phyloP scores from a whole-genome alignment of 1,140 invertebrate genomes.

The Ctenoplectra terminalis region DNA sequence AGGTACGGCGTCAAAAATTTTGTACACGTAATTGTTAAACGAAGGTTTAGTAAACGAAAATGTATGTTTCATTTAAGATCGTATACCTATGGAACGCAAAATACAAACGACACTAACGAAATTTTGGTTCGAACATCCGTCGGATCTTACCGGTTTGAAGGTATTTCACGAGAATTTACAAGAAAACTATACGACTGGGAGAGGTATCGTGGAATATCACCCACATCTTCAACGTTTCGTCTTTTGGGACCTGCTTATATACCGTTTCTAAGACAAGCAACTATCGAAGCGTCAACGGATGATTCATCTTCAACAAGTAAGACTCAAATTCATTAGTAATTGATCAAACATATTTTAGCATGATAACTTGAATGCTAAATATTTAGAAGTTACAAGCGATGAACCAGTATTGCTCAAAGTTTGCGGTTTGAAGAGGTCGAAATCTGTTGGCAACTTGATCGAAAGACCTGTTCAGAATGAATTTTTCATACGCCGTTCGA shows the following conservation, averaged over 20 bases:
- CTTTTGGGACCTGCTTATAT: slow-evolving; percentile 84
- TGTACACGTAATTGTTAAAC: not conserved
- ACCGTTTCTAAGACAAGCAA: slow-evolving; percentile 26
- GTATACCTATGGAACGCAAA: slow-evolving; percentile 46
- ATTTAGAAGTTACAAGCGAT: slow-evolving; percentile 6
- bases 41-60: not conserved
- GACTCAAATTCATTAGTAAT: not conserved
- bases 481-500: slow-evolving; percentile 84
- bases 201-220: slow-evolving; percentile 90
- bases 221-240: slow-evolving; percentile 91
- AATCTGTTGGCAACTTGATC: slow-evolving; percentile 88
- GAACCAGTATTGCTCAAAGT: slow-evolving; percentile 55
- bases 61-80: slow-evolving; percentile 9
- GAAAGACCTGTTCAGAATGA: slow-evolving; percentile 69
- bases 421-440: slow-evolving; percentile 84
- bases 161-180: slow-evolving; percentile 93
- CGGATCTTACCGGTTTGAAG: slow-evolving; percentile 92
- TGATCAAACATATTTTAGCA: not conserved
- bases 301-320: slow-evolving; percentile 21
- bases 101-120: slow-evolving; percentile 86
- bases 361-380: not conserved
- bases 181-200: slow-evolving; percentile 96
- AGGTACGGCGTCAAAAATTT: slow-evolving; percentile 26
- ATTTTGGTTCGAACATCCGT: slow-evolving; percentile 91
- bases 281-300: slow-evolving; percentile 3